Conservation (phyloP, 2,888 invertebrate species). For the Eumacrocentrus americanus region DNA sequence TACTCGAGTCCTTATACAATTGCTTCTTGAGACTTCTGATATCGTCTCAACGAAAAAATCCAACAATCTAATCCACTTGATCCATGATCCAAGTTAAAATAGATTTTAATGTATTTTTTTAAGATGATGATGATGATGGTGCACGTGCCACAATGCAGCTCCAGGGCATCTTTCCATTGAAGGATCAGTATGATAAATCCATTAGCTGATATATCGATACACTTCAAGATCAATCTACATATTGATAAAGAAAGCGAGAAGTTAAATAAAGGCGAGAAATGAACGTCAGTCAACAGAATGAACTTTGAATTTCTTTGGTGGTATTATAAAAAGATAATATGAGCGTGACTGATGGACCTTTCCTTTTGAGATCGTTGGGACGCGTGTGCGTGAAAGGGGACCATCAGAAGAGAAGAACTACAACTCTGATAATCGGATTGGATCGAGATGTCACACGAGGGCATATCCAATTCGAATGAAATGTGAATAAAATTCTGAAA, state of each 20-base stretch:
- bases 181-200: conserved; percentile 48
- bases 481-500: background rate
- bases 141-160: conserved; percentile 41
- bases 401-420: background rate
- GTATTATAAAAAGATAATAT: background rate
- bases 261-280: background rate
- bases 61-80: too few relatives aligned
- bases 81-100: too few relatives aligned
- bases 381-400: background rate
- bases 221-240: conserved; percentile 25
- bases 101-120: too few relatives aligned
- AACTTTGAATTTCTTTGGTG: conserved; percentile 24
- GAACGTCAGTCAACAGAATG: conserved; percentile 11
- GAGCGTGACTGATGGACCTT: background rate
- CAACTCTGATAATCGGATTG: conserved; percentile 24
- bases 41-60: too few relatives aligned
- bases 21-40: too few relatives aligned
- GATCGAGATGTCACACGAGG: background rate
- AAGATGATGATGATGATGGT: conserved; percentile 23
- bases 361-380: background rate
- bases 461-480: conserved; percentile 17
- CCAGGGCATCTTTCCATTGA: conserved; percentile 30
- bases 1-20: too few relatives aligned
- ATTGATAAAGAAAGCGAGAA: conserved; percentile 18
- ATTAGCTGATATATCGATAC: conserved; percentile 45